These are phyloP conservation scores for Apotomis betuletana DNA, from an alignment of 2,888 invertebrate species.

Conservation along the genomic window DNA sequence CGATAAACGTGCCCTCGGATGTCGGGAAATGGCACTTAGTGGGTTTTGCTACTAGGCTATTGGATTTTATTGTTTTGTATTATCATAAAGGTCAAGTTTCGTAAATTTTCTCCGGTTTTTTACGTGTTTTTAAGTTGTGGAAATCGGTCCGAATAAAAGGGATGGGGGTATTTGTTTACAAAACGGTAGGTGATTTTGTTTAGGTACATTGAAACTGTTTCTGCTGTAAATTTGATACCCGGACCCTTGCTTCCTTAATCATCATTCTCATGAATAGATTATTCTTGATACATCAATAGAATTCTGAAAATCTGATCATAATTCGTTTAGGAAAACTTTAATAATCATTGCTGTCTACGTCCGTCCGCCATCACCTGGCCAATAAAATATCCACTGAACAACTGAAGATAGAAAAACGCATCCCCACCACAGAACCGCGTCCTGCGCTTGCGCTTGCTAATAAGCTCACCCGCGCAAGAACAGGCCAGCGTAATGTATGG, in stretches of 20 bases:
- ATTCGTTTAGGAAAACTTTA: no score
- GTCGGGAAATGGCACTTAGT: constrained; percentile 46
- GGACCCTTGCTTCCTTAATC: no score
- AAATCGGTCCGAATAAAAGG: constrained; percentile 15
- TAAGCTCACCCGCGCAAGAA: constrained; percentile 49
- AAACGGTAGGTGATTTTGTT: constrained; percentile 1
- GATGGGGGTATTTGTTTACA: constrained; percentile 16
- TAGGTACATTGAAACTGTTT: neutral
- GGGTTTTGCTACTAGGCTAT: constrained; percentile 42
- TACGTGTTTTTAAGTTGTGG: constrained; percentile 39
- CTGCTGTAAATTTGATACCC: no score
- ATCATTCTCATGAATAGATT: no score
- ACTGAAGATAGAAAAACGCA: constrained; percentile 16
- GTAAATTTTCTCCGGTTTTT: constrained; percentile 37
- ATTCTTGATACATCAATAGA: no score
- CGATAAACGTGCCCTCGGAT: constrained; percentile 57
- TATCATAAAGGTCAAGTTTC: constrained; percentile 42
- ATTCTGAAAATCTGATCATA: no score
- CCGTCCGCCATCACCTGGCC: neutral
- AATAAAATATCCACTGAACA: constrained; percentile 19
- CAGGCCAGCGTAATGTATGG: constrained; percentile 54
- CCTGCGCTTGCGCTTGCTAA: constrained; percentile 31
- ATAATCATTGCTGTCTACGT: no score
- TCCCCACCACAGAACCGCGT: constrained; percentile 4
- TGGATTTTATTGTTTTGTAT: constrained; percentile 39